phyloP scores from a whole-genome alignment of 2,888 invertebrate species.

The Taphrorychus bicolor region DNA sequence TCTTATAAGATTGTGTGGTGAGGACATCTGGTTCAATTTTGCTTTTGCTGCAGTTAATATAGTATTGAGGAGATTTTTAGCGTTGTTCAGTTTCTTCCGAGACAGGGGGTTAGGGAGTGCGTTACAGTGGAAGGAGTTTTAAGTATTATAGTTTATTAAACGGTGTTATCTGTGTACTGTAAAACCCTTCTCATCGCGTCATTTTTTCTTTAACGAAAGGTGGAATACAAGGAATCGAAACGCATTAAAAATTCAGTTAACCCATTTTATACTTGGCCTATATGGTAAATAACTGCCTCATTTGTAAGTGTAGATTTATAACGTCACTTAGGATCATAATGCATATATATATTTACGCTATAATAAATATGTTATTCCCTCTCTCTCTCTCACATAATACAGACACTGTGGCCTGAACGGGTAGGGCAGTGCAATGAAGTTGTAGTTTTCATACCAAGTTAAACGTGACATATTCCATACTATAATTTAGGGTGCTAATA shows the following conservation, averaged over 20 bases:
- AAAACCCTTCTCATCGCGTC: no score
- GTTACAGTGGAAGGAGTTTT: no score
- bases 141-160: no score
- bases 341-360: background rate
- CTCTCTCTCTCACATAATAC: no score
- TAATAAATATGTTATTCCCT: conserved; percentile 15
- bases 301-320: conserved; percentile 46
- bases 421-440: conserved; percentile 40
- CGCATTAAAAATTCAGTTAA: background rate
- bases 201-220: no score
- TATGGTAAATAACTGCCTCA: conserved; percentile 50
- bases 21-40: conserved; percentile 8
- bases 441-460: conserved; percentile 34
- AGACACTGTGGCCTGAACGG: conserved; percentile 25
- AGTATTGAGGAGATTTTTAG: conserved; percentile 4
- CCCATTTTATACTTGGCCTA: conserved; percentile 37
- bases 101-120: no score
- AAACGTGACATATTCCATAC: conserved; percentile 31
- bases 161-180: no score
- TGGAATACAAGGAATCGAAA: background rate
- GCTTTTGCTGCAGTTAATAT: conserved; percentile 9
- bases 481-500: conserved; percentile 39
- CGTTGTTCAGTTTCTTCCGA: no score
- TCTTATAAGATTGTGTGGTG: background rate
- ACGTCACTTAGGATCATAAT: conserved; percentile 44